Percentiles rank a stretch among this genome's conserved stretches.
Evolutionary conservation across 2,113 vertebrate species (phyloP).

Genomic region (Xyrauchen texanus): DNA sequence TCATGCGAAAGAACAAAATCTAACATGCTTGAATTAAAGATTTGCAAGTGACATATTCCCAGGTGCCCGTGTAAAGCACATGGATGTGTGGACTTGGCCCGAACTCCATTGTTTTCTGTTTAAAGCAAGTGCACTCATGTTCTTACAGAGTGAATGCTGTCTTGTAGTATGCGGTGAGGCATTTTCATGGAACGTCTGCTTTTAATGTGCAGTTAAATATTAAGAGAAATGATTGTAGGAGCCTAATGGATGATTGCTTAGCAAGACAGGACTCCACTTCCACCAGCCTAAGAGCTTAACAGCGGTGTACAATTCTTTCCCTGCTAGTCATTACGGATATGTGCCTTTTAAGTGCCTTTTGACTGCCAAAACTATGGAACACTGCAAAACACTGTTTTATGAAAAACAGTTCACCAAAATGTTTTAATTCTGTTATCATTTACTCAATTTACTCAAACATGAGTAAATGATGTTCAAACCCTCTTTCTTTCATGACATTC

Average conservation of each 20-base stretch:
- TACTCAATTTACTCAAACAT: no score
- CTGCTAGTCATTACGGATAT: constrained; percentile 3
- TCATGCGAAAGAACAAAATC: constrained; percentile 21
- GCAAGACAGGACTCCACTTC: constrained; percentile 42
- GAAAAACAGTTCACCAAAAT: no score
- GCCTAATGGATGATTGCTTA: constrained; percentile 48
- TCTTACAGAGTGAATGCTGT: constrained; percentile 10
- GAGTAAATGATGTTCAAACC: no score
- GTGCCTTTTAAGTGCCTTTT: constrained; percentile 7
- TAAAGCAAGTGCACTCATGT: constrained; percentile 15
- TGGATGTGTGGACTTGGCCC: background rate
- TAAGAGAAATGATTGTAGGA: constrained; percentile 36
- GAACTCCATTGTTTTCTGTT: constrained; percentile 36
- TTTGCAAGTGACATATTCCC: constrained; percentile 19
- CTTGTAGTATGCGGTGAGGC: constrained; percentile 13
- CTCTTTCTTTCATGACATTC: no score
- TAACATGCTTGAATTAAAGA: constrained; percentile 36
- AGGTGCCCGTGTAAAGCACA: background rate
- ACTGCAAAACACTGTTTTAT: background rate
- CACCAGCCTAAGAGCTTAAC: no score
- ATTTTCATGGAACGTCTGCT: constrained; percentile 2
- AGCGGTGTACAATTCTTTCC: background rate
- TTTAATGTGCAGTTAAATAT: constrained; percentile 54
- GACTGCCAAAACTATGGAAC: background rate
- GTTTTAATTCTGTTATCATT: no score